Evolutionary conservation across 1,140 invertebrate genomes (phyloP).

Genomic region (Camponotus pennsylvanicus): DNA sequence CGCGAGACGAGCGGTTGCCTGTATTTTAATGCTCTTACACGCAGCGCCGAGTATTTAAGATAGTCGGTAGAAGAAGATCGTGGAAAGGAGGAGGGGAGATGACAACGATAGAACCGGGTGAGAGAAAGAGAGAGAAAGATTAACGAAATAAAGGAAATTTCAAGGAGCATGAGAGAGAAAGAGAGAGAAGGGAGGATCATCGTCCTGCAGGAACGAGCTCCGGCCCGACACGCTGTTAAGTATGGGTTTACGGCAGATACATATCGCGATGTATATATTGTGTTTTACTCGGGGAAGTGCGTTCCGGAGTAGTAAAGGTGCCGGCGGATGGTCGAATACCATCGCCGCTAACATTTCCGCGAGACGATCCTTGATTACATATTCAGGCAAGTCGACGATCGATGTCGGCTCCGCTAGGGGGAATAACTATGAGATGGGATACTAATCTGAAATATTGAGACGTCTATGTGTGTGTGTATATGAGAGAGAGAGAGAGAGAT

Average conservation of each 20-base stretch:
- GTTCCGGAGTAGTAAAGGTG: slow-evolving; percentile 70
- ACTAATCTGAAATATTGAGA: slow-evolving; percentile 4
- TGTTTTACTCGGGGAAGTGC: slow-evolving; percentile 66
- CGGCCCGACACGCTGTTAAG: slow-evolving; percentile 74
- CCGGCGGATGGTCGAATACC: slow-evolving; percentile 51
- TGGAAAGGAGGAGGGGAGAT: slow-evolving; percentile 32
- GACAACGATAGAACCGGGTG: slow-evolving; percentile 19
- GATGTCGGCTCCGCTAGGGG: slow-evolving; percentile 2
- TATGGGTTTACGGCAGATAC: slow-evolving; percentile 76
- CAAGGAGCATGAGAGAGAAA: neutral
- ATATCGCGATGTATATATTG: slow-evolving; percentile 76
- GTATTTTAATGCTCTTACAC: slow-evolving; percentile 72
- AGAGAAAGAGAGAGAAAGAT: slow-evolving; percentile 33
- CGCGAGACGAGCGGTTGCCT: slow-evolving; percentile 50
- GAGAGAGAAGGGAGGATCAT: slow-evolving; percentile 15
- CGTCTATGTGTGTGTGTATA: neutral
- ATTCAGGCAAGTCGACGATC: slow-evolving; percentile 49
- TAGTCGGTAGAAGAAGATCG: slow-evolving; percentile 48
- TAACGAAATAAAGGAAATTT: slow-evolving; percentile 52
- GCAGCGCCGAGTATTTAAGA: slow-evolving; percentile 39
- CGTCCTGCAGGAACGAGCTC: slow-evolving; percentile 60
- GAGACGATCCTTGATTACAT: slow-evolving; percentile 52
- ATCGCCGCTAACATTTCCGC: slow-evolving; percentile 44
- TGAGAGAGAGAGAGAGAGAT: neutral
- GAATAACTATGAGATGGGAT: neutral